Conservation (phyloP, 1,140 invertebrate genomes). For the Chlorops oryzae region DNA sequence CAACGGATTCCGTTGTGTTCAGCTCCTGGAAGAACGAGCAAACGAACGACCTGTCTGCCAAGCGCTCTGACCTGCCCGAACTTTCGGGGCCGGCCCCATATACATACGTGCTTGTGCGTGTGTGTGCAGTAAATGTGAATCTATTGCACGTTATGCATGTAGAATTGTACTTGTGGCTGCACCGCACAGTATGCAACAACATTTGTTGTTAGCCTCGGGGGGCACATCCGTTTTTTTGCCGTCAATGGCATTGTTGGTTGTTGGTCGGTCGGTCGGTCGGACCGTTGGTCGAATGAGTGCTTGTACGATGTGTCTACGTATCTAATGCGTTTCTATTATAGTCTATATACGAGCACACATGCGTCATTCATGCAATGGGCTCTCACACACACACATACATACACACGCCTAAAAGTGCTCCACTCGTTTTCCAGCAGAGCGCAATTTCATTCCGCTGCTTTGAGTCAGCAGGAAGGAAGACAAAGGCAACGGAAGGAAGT, state of each 20-base stretch:
- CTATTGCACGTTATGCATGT: neutral
- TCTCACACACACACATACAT: too few species aligned
- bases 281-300: too few species aligned
- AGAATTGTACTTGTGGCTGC: neutral
- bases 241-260: too few species aligned
- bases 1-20: conserved; percentile 13
- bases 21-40: neutral
- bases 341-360: too few species aligned
- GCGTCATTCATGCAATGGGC: too few species aligned
- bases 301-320: too few species aligned
- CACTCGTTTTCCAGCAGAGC: too few species aligned
- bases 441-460: too few species aligned
- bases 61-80: neutral
- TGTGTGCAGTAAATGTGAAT: neutral
- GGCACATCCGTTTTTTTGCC: conserved; percentile 16
- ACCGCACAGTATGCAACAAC: conserved; percentile 7
- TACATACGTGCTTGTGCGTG: neutral
- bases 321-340: too few species aligned
- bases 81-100: neutral
- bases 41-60: neutral
- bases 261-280: neutral
- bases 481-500: too few species aligned
- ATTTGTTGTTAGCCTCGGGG: conserved; percentile 10
- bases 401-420: too few species aligned
- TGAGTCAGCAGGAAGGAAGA: too few species aligned